Evolutionary conservation across 2,888 invertebrate genomes (phyloP).

Genomic region (Platerodrilus igneus): DNA sequence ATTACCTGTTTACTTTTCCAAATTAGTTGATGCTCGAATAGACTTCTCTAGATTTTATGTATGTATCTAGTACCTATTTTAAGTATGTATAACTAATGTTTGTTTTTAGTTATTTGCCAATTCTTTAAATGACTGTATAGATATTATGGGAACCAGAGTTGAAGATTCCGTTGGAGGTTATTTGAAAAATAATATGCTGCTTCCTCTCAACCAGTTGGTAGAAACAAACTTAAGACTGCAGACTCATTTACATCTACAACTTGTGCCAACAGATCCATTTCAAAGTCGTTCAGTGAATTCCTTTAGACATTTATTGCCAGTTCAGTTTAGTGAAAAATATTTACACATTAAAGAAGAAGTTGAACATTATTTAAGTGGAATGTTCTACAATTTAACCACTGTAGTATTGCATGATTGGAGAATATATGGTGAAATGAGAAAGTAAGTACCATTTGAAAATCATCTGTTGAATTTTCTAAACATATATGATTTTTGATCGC

Average conservation of each 20-base stretch:
- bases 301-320: constrained; percentile 39
- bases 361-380: constrained; percentile 88
- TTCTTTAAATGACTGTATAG: constrained; percentile 41
- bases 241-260: constrained; percentile 84
- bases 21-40: constrained; percentile 62
- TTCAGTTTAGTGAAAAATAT: constrained; percentile 43
- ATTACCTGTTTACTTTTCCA: constrained; percentile 70
- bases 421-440: constrained; percentile 95
- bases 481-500: too few species aligned
- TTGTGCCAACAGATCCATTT: constrained; percentile 54
- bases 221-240: constrained; percentile 91
- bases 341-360: constrained; percentile 50
- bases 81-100: background rate
- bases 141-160: constrained; percentile 38
- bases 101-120: constrained; percentile 41
- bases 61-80: constrained; percentile 32
- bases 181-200: constrained; percentile 57
- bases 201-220: constrained; percentile 76
- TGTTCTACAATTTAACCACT: constrained; percentile 96
- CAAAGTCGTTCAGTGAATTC: constrained; percentile 38
- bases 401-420: constrained; percentile 97
- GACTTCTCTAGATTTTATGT: constrained; percentile 62
- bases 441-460: too few species aligned
- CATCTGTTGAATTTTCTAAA: too few species aligned
- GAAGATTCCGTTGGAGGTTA: constrained; percentile 45